phyloP scores from a whole-genome alignment of 2,797 vertebrate species.

The Acanthornis magna region DNA sequence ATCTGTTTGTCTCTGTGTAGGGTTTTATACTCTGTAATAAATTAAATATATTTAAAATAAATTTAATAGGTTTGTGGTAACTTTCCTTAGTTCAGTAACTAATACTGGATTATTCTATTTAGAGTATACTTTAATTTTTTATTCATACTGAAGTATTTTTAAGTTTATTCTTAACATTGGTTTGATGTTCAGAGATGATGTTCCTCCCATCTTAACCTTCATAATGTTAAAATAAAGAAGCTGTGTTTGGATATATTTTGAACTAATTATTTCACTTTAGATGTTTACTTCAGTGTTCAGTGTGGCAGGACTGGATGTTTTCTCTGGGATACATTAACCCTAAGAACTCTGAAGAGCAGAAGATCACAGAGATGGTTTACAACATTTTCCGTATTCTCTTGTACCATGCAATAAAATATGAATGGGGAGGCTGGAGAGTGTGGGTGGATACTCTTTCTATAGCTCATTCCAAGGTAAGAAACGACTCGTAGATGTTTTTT shows the following conservation, averaged over 20 bases:
- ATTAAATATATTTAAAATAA: neutral
- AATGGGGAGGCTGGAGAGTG: slow-evolving; percentile 99
- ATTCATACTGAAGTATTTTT: neutral
- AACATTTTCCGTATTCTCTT: slow-evolving; percentile 98
- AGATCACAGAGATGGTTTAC: slow-evolving; percentile 99
- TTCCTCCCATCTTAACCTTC: neutral
- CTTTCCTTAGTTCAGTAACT: neutral
- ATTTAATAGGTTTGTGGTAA: neutral
- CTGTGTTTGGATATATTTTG: slow-evolving; percentile 47
- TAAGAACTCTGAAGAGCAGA: slow-evolving; percentile 98
- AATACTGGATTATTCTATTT: neutral
- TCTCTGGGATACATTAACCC: slow-evolving; percentile 99
- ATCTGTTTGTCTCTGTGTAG: neutral
- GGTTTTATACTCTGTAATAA: neutral
- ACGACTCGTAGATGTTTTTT: neutral
- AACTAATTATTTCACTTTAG: slow-evolving; percentile 76
- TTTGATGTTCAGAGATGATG: neutral
- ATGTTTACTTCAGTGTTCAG: slow-evolving; percentile 98
- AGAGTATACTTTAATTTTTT: neutral
- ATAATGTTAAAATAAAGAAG: neutral
- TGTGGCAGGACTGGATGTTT: slow-evolving; percentile 99
- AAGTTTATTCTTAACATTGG: neutral
- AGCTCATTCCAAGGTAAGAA: slow-evolving; percentile 95
- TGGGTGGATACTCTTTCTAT: slow-evolving; percentile 99
- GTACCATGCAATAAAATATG: slow-evolving; percentile 99